Base-by-base conservation (phyloP, 92 coral and sea anemone genomes). In the Umimayanthus kanabou region DNA sequence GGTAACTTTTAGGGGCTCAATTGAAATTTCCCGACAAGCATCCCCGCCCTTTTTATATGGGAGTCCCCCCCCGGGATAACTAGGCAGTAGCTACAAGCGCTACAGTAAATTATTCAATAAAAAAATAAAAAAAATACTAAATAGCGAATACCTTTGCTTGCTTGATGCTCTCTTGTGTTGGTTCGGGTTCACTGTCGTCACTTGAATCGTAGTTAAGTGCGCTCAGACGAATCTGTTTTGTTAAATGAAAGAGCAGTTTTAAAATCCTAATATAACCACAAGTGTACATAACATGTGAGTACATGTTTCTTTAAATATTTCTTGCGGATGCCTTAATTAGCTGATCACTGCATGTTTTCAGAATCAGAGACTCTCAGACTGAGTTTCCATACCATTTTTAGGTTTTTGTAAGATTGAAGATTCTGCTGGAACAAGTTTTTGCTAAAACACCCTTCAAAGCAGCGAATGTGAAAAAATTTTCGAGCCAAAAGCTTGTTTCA, bases 161-260 rank as follows among this genome's bases (percentile, higher is more conserved):
- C 66, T 97, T 97, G 89, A 95, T 92, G 79, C 98, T 93, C 43
- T 95, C 99, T 77, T 97, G 98, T 43, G 99, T 97, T 20, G 98
- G 96, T 64, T 97, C 99, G 3, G 94, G 98, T 13, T 92, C 94
- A 84, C 98, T 95, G 80, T 97, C 99, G 64, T 97, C 99, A 65
- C 99, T 97, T 25, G 98, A 97, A 72, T 97, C 96, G 85, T 95
- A 96, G 83, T 97, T 97, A 53, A 97, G 89, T 39, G 99, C 99
- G 81, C 98, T 94, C 85, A 97, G 88, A 39, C 96, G 96, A 76
- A 97, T 95, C 99, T 97, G 47, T 14, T 69, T 16, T 15, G 9
- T 4, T 6, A 47, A 83, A 23, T 9, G 2, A 70, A 70, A 53
- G 55, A 14, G 16, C 16, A 66, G 10, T 66, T 18, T 40, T 75